Base-by-base conservation (phyloP, 92 coral and sea anemone genomes). In the Pocillopora meandrina region DNA sequence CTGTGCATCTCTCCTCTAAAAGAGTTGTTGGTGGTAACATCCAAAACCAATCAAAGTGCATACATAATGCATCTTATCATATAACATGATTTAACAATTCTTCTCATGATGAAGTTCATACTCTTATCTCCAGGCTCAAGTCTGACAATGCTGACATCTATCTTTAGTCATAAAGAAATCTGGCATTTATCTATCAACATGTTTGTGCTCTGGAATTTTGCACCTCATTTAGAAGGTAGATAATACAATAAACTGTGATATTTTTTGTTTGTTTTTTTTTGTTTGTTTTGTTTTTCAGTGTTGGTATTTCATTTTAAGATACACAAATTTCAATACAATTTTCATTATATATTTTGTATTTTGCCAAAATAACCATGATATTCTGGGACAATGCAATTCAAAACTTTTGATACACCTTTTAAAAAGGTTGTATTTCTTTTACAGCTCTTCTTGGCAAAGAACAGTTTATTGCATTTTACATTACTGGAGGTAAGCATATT, bases 191-290 rank as follows among this genome's bases (percentile, higher is more conserved):
- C 81, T 14, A 84, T 95, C 68, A 96, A 96, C 87, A 96, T 96
- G 99, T 89, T 92, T 80, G 98, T 96, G 9, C 81, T 96, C 11
- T 96, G 99, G 99, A 96, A 94, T 80, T 96, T 96, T 85, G 98
- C 99, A 71, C 98, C 99, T 61, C 87, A 89, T 68, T 86, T 94
- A 74, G 93, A 96, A 87, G 98, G 98, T 96, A 85, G 0, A 49
- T 33, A 17, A 18, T 9, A 56, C 15, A 5, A 8, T 31, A 11
- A 15, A 14, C 11, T 17, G 34, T 0, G 21, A 21, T 31, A 7
- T 42, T 42, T 42, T 7, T 7, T 42, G 0, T 42, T 7, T 2
- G 4, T 42, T 42, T 42, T 42, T 42, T 42, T 2, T 42, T 2
- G 49, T 34, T 55, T 9, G 26, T 56, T 59, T 23, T 69, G 52